Percentiles rank a stretch among this genome's conserved stretches.
Evolutionary conservation across 2,113 vertebrate genomes (phyloP).

Genomic region (Apodemus sylvaticus): DNA sequence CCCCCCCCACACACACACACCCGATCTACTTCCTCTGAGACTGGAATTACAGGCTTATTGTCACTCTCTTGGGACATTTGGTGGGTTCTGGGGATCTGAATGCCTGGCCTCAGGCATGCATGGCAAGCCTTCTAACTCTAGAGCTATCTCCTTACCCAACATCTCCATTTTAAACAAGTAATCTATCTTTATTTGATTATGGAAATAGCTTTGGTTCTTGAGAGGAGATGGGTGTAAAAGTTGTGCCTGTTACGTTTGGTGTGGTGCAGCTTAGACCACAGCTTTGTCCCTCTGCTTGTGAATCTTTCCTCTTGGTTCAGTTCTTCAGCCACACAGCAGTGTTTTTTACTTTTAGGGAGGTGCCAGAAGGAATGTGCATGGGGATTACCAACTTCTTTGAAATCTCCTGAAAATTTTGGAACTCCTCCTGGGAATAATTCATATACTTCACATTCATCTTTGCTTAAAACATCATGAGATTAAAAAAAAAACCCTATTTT

Average conservation of each 20-base stretch:
- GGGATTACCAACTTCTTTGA: not conserved
- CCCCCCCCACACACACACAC: too few species aligned
- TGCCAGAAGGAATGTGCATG: not conserved
- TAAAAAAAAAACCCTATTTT: not conserved
- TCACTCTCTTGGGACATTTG: too few species aligned
- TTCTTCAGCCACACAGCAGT: not conserved
- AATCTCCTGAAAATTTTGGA: conserved; percentile 2
- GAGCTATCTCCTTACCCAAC: too few species aligned
- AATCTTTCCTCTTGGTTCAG: not conserved
- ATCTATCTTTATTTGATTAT: not conserved
- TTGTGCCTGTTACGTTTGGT: not conserved
- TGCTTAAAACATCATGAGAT: not conserved
- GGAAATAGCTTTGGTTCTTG: not conserved
- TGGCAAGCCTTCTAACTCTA: not conserved
- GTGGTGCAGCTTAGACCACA: not conserved
- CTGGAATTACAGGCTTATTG: too few species aligned
- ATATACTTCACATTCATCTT: not conserved
- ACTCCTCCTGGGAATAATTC: not conserved
- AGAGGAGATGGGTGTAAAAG: not conserved
- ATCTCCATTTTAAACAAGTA: not conserved
- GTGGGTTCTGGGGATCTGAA: not conserved
- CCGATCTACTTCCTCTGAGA: not conserved
- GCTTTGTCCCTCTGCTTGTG: not conserved
- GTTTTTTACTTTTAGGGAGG: not conserved
- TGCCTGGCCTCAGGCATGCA: too few species aligned